These are phyloP conservation scores for Ornithoptera alexandrae DNA, from an alignment of 2,888 invertebrate genomes.

Conservation along the genomic window DNA sequence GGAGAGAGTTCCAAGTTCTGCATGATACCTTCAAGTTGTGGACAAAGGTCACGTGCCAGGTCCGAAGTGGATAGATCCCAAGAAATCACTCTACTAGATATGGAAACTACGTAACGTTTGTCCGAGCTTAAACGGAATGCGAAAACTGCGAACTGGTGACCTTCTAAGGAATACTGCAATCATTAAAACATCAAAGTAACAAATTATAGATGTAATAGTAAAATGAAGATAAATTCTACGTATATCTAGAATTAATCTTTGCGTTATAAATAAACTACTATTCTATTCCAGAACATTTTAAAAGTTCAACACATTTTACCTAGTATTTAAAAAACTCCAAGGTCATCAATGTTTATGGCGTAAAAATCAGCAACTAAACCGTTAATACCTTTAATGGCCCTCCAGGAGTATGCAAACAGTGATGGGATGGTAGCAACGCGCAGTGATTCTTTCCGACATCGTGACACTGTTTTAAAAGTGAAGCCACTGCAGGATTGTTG, in stretches of 20 bases:
- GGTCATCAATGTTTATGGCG: no score
- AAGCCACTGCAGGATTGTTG: conserved; percentile 87
- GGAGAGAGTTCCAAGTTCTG: conserved; percentile 94
- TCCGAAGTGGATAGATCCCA: conserved; percentile 98
- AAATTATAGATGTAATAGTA: no score
- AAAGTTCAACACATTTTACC: no score
- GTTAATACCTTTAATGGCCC: conserved; percentile 92
- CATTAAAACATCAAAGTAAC: background rate
- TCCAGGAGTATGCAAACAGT: conserved; percentile 98
- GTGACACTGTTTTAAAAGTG: conserved; percentile 94
- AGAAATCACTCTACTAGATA: conserved; percentile 97
- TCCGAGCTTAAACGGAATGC: conserved; percentile 94
- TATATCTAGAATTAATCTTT: no score
- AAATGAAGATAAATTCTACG: no score
- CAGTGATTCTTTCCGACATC: conserved; percentile 93
- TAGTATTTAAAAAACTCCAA: no score
- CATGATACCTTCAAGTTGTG: conserved; percentile 96
- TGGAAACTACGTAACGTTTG: conserved; percentile 95
- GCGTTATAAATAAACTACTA: no score
- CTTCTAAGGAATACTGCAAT: conserved; percentile 94
- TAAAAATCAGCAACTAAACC: no score
- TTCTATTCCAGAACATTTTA: no score
- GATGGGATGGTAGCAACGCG: conserved; percentile 94
- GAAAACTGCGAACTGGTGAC: conserved; percentile 98
- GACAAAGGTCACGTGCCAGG: conserved; percentile 94